Percentiles rank a stretch among this genome's conserved stretches.
These are phyloP conservation scores for Copidosoma floridanum DNA, from an alignment of 1,140 invertebrate species.

Conservation along the genomic window DNA sequence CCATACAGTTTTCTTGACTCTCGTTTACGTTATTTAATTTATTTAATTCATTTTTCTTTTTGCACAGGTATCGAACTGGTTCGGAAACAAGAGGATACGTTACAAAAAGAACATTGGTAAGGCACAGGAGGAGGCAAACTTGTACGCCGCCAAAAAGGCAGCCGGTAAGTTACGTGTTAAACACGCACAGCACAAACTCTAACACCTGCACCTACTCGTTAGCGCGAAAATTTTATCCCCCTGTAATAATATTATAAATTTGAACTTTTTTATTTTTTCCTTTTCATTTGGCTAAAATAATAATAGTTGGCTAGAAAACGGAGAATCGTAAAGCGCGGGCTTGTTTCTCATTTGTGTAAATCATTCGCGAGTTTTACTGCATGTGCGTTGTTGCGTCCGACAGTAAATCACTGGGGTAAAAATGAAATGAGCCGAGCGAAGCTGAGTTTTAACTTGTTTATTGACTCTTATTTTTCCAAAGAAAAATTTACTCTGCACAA, in stretches of 20 bases:
- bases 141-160: constrained; percentile 99
- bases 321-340: constrained; percentile 28
- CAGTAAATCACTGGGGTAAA: constrained; percentile 41
- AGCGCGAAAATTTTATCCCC: too few relatives aligned
- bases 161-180: constrained; percentile 76
- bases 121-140: constrained; percentile 98
- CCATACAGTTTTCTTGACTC: not conserved
- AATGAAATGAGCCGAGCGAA: constrained; percentile 37
- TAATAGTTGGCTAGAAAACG: too few relatives aligned
- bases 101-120: constrained; percentile 99
- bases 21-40: too few relatives aligned
- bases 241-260: too few relatives aligned
- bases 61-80: constrained; percentile 94
- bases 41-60: not conserved
- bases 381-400: constrained; percentile 42
- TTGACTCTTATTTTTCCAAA: constrained; percentile 20
- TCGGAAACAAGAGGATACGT: constrained; percentile 99
- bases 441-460: constrained; percentile 28
- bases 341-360: constrained; percentile 52
- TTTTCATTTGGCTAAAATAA: too few relatives aligned
- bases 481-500: not conserved
- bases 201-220: too few relatives aligned
- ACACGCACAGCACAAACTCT: too few relatives aligned
- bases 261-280: too few relatives aligned
- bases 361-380: constrained; percentile 50